Evolutionary conservation across 2,113 vertebrate species (phyloP), one percentile per base, ranked within the genome.

Genomic region (Stigmatopora nigra): DNA sequence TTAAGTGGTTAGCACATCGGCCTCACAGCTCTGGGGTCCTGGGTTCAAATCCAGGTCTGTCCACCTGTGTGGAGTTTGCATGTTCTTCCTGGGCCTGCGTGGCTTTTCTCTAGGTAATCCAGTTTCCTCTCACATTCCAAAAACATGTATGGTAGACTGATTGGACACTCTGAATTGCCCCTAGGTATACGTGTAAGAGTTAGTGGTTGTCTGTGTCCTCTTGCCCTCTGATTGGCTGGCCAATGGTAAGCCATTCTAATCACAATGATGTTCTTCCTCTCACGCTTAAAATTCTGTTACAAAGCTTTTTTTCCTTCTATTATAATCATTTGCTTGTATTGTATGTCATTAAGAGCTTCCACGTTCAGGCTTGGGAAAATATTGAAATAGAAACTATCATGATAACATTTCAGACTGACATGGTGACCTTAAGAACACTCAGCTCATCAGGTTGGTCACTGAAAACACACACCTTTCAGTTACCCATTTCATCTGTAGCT

Each of bases 391-490:
- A 56, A 5, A 7, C 13, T 70, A 49, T 47, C 49, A 36, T 46
- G 63, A 80, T 65, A 59, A 14, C 57, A 53, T 79, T 70, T 77
- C 16, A 52, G 20, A 22, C 52, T 61, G 63, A 55, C 73, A 13
- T 48, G 44, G 61, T 14, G 61, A 61, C 55, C 12, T 46, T 35
- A 55, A 44, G 65, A 55, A 72, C 57, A 13, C 49, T 57, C 31
- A 71, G 45, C 25, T 45, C 38, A 19, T 14, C 11, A 61, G 63
- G 62, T 31, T 65, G 46, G 31, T 14, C 67, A 41, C 9, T 63
- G 38, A 10, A 36, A 25, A 55, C 65, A 19, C 2, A 6, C n/a
- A 45, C 19, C 11, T 15, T 8, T 19, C 41, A 15, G 13, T 19
- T 3, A 1, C 19, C 44, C 20, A 15, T 61, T 45, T 45, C 41